Evolutionary conservation across 2,113 vertebrate species (phyloP).

Genomic region (Tachycineta bicolor): DNA sequence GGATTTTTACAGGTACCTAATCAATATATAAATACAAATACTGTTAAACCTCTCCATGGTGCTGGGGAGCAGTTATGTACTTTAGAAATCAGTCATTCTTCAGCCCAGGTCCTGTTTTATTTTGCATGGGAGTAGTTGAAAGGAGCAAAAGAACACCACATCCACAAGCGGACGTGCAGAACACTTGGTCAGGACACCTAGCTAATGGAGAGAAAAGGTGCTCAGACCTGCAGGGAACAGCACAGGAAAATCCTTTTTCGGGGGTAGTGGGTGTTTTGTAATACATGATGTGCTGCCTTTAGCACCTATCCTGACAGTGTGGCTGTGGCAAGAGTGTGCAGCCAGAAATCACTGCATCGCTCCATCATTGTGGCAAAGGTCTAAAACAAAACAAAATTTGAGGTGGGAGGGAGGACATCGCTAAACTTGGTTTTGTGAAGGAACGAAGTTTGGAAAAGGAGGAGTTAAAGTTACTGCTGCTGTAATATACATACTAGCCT

Average conservation of each 20-base stretch:
- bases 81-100: not conserved
- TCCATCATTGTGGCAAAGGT: not conserved
- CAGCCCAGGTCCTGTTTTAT: not conserved
- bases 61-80: not conserved
- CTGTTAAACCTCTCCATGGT: not conserved
- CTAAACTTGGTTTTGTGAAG: not conserved
- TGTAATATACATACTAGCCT: conserved; percentile 12
- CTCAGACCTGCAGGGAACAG: not conserved
- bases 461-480: conserved; percentile 64
- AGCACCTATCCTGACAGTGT: not conserved
- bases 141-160: not conserved
- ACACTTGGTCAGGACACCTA: not conserved
- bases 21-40: not conserved
- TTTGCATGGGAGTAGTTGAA: not conserved
- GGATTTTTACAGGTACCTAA: not conserved
- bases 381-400: not conserved
- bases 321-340: not conserved
- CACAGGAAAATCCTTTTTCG: not conserved
- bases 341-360: not conserved
- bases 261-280: not conserved
- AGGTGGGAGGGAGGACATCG: rapidly evolving
- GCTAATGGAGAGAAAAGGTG: not conserved
- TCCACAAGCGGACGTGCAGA: not conserved
- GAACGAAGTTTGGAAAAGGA: conserved; percentile 19
- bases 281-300: not conserved